Base-by-base conservation (phyloP, 2,113 vertebrate genomes). In the Silurus asotus region DNA sequence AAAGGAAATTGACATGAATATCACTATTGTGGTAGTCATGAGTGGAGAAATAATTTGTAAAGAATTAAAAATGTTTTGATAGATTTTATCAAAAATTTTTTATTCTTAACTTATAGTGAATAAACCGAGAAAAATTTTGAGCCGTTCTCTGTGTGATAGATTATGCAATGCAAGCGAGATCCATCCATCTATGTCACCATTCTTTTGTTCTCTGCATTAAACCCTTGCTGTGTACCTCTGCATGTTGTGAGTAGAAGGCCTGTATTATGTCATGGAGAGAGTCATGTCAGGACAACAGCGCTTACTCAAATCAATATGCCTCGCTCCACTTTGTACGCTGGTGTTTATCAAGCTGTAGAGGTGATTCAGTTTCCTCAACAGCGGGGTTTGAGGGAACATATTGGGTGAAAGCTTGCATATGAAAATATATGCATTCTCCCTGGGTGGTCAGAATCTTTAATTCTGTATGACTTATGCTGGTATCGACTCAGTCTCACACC, bases 321-420 rank as follows among this genome's bases (percentile, higher is more conserved):
- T 86, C 20, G 53, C 64, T 86, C 49, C 64, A 58, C 61, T 85
- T 28, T 49, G 86, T 58, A 45, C 15, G 25, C 80, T 87, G 80
- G 80, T 77, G 80, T 87, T 87, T 77, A 87, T 87, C 80, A 82
- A 84, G 67, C 81, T 88, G 87, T 25, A 88, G 80, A 83, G 62
- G 28, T 67, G 51, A 48, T 64, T n/a, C 61, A 49, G 70, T 65
- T 87, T 74, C 59, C 51, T 83, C 61, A 48, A 9, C 58, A 45
- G 59, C 67, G 28, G 70, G 69, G 58, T 64, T 64, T 15, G 48
- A 72, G 64, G 37, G 84, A 80, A 85, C 14, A 79, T 80, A 85
- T 80, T 80, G 76, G 62, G 28, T 58, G 62, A 69, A 77, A 81
- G 55, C 17, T 19, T 4, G 56, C 65, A 70, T 62, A 48, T 74